Evolutionary conservation across 1,140 invertebrate species (phyloP).

Genomic region (Eupeodes corollae): DNA sequence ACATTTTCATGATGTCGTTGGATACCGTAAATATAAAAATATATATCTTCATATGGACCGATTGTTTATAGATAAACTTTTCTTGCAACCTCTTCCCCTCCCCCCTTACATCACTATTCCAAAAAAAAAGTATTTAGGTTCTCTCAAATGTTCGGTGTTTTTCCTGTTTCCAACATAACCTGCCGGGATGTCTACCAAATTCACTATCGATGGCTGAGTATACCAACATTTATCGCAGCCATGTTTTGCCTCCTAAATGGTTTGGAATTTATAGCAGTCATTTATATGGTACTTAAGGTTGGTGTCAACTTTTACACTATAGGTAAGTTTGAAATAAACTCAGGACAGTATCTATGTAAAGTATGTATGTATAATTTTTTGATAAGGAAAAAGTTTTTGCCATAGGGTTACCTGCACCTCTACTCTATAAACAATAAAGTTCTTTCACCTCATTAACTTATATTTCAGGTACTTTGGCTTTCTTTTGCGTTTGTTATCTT

Average conservation of each 20-base stretch:
- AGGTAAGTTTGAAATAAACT: slow-evolving; percentile 5
- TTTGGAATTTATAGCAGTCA: slow-evolving; percentile 19
- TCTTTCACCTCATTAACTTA: too few species aligned
- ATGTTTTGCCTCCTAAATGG: slow-evolving; percentile 17
- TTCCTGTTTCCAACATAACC: slow-evolving; percentile 21
- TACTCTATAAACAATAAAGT: too few species aligned
- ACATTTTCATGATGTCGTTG: too few species aligned
- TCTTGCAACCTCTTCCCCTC: too few species aligned
- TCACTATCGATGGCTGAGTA: slow-evolving; percentile 17
- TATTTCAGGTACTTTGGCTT: slow-evolving; percentile 13
- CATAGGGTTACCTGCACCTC: too few species aligned
- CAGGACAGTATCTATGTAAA: not conserved
- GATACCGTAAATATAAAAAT: too few species aligned
- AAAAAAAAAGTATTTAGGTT: too few species aligned
- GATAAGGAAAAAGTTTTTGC: too few species aligned
- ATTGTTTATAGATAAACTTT: too few species aligned
- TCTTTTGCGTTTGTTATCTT: slow-evolving; percentile 25
- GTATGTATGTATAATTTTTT: too few species aligned
- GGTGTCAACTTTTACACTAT: slow-evolving; percentile 25
- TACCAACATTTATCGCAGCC: slow-evolving; percentile 15
- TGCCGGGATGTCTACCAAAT: slow-evolving; percentile 13
- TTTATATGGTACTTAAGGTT: slow-evolving; percentile 14
- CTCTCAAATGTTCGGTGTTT: slow-evolving; percentile 23
- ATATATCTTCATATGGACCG: too few species aligned
- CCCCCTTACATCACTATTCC: too few species aligned